phyloP scores from a whole-genome alignment of 2,113 vertebrate species.

The Triplophysa siluroides region DNA sequence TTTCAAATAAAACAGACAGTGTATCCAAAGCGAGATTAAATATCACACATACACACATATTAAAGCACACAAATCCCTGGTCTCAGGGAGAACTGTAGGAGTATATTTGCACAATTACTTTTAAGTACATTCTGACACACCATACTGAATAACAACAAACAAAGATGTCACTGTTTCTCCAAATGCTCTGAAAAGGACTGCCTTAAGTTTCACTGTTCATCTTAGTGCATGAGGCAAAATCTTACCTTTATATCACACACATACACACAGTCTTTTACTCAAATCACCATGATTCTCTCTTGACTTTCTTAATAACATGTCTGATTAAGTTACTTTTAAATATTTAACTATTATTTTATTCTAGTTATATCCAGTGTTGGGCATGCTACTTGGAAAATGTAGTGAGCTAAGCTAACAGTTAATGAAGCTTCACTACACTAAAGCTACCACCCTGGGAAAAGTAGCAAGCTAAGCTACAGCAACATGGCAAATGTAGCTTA shows the following conservation, averaged over 20 bases:
- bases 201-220: slow-evolving; percentile 56
- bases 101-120: slow-evolving; percentile 47
- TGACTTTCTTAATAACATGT: slow-evolving; percentile 1
- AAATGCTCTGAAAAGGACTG: slow-evolving; percentile 60
- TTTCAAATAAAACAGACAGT: slow-evolving; percentile 13
- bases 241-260: background rate
- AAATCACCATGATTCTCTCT: background rate
- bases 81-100: slow-evolving; percentile 40
- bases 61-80: slow-evolving; percentile 25
- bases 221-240: slow-evolving; percentile 52
- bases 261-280: background rate
- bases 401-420: too few relatives aligned
- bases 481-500: too few relatives aligned
- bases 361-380: too few relatives aligned
- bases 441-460: too few relatives aligned
- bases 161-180: slow-evolving; percentile 71
- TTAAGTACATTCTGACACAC: slow-evolving; percentile 53
- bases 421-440: too few relatives aligned
- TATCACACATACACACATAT: slow-evolving; percentile 28
- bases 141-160: slow-evolving; percentile 73
- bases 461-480: too few relatives aligned
- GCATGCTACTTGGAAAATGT: too few relatives aligned
- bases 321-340: background rate
- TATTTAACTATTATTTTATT: too few relatives aligned
- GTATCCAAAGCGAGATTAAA: slow-evolving; percentile 19